Conservation (phyloP, 2,888 invertebrate genomes). For the Archips crataeganus region DNA sequence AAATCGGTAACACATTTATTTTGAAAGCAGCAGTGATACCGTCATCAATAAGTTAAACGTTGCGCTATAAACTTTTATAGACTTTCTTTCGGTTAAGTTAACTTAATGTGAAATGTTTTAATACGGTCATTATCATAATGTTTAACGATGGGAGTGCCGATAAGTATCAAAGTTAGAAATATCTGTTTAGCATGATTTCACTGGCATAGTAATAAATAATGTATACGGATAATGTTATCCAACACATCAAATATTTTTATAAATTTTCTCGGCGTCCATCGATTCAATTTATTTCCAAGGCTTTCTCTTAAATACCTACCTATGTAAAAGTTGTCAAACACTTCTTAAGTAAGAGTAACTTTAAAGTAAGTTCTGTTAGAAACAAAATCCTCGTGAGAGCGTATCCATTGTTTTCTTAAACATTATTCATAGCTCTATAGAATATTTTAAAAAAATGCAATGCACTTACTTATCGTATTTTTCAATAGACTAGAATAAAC, state of each 20-base stretch:
- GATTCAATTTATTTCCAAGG: background rate
- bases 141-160: constrained; percentile 19
- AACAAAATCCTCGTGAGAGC: background rate
- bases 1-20: constrained; percentile 16
- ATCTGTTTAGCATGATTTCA: constrained; percentile 37
- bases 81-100: constrained; percentile 38
- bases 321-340: too few relatives aligned
- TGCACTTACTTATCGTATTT: background rate
- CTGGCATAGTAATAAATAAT: constrained; percentile 10
- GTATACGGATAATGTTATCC: background rate
- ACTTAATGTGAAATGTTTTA: constrained; percentile 29
- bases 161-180: constrained; percentile 25
- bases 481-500: too few relatives aligned
- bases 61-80: constrained; percentile 35
- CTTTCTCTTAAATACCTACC: background rate
- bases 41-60: constrained; percentile 28
- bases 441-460: background rate
- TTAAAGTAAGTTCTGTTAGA: background rate
- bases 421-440: background rate
- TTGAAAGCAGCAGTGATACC: constrained; percentile 27
- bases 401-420: background rate
- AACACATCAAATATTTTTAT: constrained; percentile 3
- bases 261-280: background rate
- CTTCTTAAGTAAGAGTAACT: too few relatives aligned
- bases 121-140: constrained; percentile 21